phyloP scores from a whole-genome alignment of 1,140 invertebrate species.

The Saxidomus purpurata region DNA sequence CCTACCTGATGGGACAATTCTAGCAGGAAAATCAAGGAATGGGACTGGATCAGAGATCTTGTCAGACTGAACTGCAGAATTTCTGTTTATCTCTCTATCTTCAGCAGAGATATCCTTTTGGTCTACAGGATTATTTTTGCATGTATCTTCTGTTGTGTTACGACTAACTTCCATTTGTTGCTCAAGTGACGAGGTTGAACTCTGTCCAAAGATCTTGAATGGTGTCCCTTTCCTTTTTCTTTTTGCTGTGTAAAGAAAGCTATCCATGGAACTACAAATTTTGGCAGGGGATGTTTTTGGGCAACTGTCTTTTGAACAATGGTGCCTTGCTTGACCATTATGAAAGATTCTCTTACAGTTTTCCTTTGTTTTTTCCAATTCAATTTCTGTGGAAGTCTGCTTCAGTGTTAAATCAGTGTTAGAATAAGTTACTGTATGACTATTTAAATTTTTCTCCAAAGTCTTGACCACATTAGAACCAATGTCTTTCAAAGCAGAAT shows the following conservation, averaged over 20 bases:
- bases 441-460: neutral
- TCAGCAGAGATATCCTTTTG: neutral
- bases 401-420: too few species aligned
- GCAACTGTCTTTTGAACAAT: neutral
- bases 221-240: slow-evolving; percentile 19
- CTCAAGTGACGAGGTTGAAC: neutral
- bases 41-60: slow-evolving; percentile 14
- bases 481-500: too few species aligned
- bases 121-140: neutral
- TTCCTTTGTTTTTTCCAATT: too few species aligned
- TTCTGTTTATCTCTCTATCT: neutral
- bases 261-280: slow-evolving; percentile 22
- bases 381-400: too few species aligned
- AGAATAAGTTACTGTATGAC: neutral
- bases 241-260: neutral
- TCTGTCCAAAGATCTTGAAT: neutral
- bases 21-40: slow-evolving; percentile 51
- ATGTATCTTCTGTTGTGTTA: neutral
- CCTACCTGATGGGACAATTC: slow-evolving; percentile 10
- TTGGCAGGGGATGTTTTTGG: neutral
- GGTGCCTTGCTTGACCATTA: too few species aligned
- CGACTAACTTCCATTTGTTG: neutral
- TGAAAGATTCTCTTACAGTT: too few species aligned
- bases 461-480: neutral
- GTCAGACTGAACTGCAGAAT: neutral